Conservation (phyloP, 2,888 invertebrate species). For the Volucella bombylans region DNA sequence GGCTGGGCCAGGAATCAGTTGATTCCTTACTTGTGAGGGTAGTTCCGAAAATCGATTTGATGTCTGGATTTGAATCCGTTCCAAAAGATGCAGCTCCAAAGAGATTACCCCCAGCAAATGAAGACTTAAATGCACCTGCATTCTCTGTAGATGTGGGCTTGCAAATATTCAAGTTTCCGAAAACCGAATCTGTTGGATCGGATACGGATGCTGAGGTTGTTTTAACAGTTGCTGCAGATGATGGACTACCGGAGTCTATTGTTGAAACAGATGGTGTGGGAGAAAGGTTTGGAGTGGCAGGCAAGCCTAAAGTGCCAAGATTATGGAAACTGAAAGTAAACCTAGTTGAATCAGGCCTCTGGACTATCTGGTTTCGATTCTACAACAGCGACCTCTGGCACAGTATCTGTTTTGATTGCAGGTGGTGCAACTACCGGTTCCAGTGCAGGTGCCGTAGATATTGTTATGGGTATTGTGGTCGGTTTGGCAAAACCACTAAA, state of each 20-base stretch:
- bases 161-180: slow-evolving; percentile 78
- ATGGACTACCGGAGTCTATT: slow-evolving; percentile 24
- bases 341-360: slow-evolving; percentile 43
- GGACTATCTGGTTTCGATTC: slow-evolving; percentile 29
- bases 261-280: slow-evolving; percentile 55
- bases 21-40: slow-evolving; percentile 40
- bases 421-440: slow-evolving; percentile 12
- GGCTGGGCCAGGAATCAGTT: slow-evolving; percentile 10
- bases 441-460: no score
- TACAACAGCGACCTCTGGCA: slow-evolving; percentile 9
- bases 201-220: slow-evolving; percentile 30
- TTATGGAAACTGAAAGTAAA: slow-evolving; percentile 53
- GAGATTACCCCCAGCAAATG: slow-evolving; percentile 49
- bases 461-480: slow-evolving; percentile 9
- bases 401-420: slow-evolving; percentile 38
- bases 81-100: slow-evolving; percentile 31
- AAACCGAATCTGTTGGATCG: slow-evolving; percentile 75
- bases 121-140: slow-evolving; percentile 36
- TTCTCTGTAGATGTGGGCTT: slow-evolving; percentile 76
- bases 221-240: slow-evolving; percentile 34
- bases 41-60: slow-evolving; percentile 72
- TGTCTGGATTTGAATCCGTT: slow-evolving; percentile 18
- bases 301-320: slow-evolving; percentile 55
- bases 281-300: slow-evolving; percentile 54
- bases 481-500: slow-evolving; percentile 47